These are phyloP conservation scores for Rhinichthys osculus DNA, from an alignment of 2,797 vertebrate species.

Conservation along the genomic window DNA sequence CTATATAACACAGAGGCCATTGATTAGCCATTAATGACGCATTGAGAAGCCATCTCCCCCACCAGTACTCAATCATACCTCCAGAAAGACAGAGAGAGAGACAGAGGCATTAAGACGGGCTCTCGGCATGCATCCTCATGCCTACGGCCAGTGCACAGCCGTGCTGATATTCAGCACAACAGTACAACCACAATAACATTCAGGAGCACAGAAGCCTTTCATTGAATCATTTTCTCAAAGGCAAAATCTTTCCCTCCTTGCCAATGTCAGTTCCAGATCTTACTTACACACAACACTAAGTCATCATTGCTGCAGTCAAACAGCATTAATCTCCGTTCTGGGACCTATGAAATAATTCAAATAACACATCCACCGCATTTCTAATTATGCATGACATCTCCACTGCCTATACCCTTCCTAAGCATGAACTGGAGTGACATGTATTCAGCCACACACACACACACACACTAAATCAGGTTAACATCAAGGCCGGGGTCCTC, in stretches of 20 bases:
- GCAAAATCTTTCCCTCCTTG: conserved; percentile 58
- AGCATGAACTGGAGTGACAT: conserved; percentile 22
- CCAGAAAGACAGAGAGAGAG: conserved; percentile 16
- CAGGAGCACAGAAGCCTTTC: conserved; percentile 22
- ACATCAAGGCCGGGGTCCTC: conserved; percentile 2
- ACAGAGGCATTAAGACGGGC: neutral
- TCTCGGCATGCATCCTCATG: neutral
- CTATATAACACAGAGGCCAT: conserved; percentile 76
- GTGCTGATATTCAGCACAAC: conserved; percentile 9
- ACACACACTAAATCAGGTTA: conserved; percentile 26
- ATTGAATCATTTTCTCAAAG: conserved; percentile 45
- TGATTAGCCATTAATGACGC: conserved; percentile 83
- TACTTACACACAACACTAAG: conserved; percentile 41
- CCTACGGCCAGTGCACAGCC: neutral
- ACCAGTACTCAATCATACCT: conserved; percentile 67
- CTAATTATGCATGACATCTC: conserved; percentile 76
- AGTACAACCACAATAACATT: neutral
- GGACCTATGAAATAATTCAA: conserved; percentile 72
- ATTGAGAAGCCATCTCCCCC: conserved; percentile 73
- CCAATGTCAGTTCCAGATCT: conserved; percentile 56
- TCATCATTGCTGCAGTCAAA: conserved; percentile 70
- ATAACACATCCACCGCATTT: conserved; percentile 72
- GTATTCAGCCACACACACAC: neutral
- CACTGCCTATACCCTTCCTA: conserved; percentile 62
- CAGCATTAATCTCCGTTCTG: conserved; percentile 66